Conservation (phyloP, 2,888 invertebrate genomes). For the Limenitis camilla region DNA sequence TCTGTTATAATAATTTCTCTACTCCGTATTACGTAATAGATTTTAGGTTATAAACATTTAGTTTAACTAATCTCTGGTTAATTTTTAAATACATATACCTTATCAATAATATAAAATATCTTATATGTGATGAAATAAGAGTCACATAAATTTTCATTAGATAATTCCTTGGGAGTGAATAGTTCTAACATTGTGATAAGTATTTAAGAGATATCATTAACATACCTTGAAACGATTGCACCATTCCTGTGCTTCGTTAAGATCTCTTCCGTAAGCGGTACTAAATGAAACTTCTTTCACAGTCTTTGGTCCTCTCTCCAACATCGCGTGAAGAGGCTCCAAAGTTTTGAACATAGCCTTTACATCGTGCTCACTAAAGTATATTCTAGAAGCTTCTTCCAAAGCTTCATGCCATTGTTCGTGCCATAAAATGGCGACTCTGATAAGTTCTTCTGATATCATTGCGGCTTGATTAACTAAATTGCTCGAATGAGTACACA, state of each 20-base stretch:
- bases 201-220: background rate
- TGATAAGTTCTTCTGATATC: constrained; percentile 96
- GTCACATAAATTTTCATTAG: no score
- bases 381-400: constrained; percentile 92
- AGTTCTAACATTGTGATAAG: no score
- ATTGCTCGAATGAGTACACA: constrained; percentile 94
- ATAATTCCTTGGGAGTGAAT: no score
- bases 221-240: constrained; percentile 88
- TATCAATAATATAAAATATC: no score
- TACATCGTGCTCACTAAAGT: constrained; percentile 96
- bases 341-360: constrained; percentile 97
- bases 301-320: constrained; percentile 95
- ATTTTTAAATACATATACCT: no score
- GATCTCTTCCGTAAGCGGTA: constrained; percentile 95
- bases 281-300: constrained; percentile 97
- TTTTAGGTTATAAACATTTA: no score
- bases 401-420: constrained; percentile 99
- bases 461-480: constrained; percentile 96
- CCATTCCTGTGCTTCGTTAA: constrained; percentile 96
- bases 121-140: no score
- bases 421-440: constrained; percentile 99
- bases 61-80: no score
- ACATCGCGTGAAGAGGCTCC: constrained; percentile 94
- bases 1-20: no score
- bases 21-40: no score